A percentile compares a stretch with the other conserved stretches of the same genome.
Evolutionary conservation across 2,113 vertebrate genomes (phyloP).

Genomic region (Corythornis vintsioides): DNA sequence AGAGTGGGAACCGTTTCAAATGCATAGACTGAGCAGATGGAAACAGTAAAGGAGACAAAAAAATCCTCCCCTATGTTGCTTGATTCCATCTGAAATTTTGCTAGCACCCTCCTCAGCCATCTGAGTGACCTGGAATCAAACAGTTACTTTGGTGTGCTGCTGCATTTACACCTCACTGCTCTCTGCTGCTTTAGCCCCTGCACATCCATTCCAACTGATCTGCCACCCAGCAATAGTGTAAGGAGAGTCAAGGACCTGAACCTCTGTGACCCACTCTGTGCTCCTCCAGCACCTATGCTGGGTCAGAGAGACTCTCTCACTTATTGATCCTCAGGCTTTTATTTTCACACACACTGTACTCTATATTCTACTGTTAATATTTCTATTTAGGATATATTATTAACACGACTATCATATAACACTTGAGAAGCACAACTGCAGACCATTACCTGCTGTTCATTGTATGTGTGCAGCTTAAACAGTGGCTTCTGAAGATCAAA

Average conservation of each 20-base stretch:
- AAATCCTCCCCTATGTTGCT: not conserved
- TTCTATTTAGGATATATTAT: not conserved
- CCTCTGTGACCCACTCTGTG: not conserved
- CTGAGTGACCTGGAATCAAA: not conserved
- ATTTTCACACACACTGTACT: not conserved
- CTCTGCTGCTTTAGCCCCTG: not conserved
- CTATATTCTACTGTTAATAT: not conserved
- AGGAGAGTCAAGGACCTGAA: not conserved
- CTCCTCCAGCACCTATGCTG: not conserved
- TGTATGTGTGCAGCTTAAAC: conserved; percentile 88
- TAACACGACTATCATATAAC: no score
- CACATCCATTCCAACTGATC: not conserved
- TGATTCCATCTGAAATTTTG: not conserved
- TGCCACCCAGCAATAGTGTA: not conserved
- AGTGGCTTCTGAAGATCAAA: conserved; percentile 86
- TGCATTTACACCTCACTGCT: not conserved
- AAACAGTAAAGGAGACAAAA: conserved; percentile 17
- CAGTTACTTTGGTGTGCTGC: not conserved
- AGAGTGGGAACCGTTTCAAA: conserved; percentile 15
- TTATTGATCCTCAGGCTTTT: not conserved
- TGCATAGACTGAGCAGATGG: not conserved
- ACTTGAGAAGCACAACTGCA: rapidly evolving
- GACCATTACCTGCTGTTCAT: conserved; percentile 83
- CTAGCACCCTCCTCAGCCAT: not conserved
- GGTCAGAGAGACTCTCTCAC: not conserved